These are phyloP conservation scores for Ganaspis sp. DNA, from an alignment of 1,140 invertebrate species.

Conservation along the genomic window DNA sequence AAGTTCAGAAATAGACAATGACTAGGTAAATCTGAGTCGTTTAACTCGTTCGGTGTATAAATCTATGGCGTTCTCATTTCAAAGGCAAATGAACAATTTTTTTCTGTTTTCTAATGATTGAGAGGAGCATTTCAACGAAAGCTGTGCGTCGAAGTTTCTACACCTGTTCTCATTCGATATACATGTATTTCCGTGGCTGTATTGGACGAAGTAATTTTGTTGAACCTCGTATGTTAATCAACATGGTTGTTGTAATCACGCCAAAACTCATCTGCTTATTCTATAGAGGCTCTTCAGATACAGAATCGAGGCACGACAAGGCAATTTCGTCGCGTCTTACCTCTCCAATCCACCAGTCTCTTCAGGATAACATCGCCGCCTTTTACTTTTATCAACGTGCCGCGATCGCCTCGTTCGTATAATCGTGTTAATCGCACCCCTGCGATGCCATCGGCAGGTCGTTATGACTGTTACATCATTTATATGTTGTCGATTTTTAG, in stretches of 20 bases:
- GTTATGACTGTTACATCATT: conserved; percentile 49
- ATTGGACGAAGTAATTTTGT: conserved; percentile 51
- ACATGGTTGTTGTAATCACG: conserved; percentile 57
- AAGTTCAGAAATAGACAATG: conserved; percentile 4
- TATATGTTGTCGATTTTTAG: background rate
- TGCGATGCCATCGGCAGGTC: conserved; percentile 41
- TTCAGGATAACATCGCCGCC: conserved; percentile 32
- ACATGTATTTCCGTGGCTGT: conserved; percentile 38
- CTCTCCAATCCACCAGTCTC: conserved; percentile 42
- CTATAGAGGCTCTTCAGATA: background rate
- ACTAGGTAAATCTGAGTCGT: background rate
- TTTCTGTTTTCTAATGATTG: conserved; percentile 34
- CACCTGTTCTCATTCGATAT: conserved; percentile 46
- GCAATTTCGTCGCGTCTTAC: conserved; percentile 53
- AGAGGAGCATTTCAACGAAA: conserved; percentile 43
- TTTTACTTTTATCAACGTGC: conserved; percentile 37
- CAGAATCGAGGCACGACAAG: conserved; percentile 43
- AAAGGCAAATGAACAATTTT: conserved; percentile 1
- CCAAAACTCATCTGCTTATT: conserved; percentile 57
- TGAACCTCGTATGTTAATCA: conserved; percentile 61
- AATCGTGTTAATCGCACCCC: conserved; percentile 47
- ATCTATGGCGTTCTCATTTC: conserved; percentile 1
- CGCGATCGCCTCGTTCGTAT: conserved; percentile 51
- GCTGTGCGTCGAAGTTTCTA: conserved; percentile 21
- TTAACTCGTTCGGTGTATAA: background rate